Evolutionary conservation across 1,140 invertebrate genomes (phyloP), one percentile per base, ranked within the genome.

Genomic region (Drosophila prosaltans): DNA sequence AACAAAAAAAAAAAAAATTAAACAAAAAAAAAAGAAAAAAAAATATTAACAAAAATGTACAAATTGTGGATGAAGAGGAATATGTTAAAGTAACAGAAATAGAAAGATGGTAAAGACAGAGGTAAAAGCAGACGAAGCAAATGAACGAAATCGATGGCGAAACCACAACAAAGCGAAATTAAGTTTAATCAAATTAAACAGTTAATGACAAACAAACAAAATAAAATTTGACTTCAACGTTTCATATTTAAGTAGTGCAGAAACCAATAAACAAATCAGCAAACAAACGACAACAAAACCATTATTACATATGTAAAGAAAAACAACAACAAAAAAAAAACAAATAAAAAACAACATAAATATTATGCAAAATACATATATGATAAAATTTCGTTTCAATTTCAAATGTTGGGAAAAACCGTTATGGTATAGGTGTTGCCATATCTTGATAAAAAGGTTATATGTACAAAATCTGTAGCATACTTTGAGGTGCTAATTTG

Each of bases 231-330:
- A 90, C 85, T 89, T 89, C 74, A 90, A 89, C 74, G 84, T 89
- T 89, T 89, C 84, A 89, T 89, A 89, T 88, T 88, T 89, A 89
- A 89, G 84, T 89, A 89, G 84, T 89, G 78, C 80, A 84, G 84
- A 82, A 88, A 76, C 79, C 79, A 85, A 86, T 78, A 86, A 72
- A 78, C 51, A 66, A 66, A 24, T 58, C 45, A 70, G 80, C 30
- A 65, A 58, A 54, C 16, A 26, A 66, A 69, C 51, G 65, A 58
- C 51, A 78, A 81, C 63, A 43, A 72, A 76, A 51, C 48, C 64
- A 74, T 80, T 88, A 89, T 83, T 88, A 72, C 73, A 75, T 74
- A 83, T 89, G 83, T 89, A 89, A 88, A 84, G 74, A 82, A 88
- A 74, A 80, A 58, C 73, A 82, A 76, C 32, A 54, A 74, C 64